Percentiles rank a stretch among this genome's conserved stretches.
phyloP scores from a whole-genome alignment of 2,888 invertebrate genomes.

The Agonum fuliginosum region DNA sequence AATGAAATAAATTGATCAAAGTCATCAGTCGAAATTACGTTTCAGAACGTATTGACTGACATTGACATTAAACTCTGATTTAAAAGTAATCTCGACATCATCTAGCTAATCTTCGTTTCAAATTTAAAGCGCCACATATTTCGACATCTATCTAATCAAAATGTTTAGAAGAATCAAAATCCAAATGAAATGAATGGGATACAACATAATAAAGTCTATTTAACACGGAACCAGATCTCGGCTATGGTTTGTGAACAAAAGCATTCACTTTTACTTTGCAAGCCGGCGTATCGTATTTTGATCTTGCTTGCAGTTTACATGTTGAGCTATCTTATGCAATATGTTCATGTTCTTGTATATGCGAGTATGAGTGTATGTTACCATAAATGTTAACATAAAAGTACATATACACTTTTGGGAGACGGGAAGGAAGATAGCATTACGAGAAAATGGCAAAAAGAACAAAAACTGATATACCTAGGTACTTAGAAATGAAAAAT shows the following conservation, averaged over 20 bases:
- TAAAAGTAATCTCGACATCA: constrained; percentile 19
- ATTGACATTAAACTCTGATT: constrained; percentile 11
- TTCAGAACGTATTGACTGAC: constrained; percentile 18
- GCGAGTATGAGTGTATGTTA: not conserved
- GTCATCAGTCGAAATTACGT: constrained; percentile 10
- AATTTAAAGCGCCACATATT: not conserved
- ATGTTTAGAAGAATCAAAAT: not conserved
- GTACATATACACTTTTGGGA: constrained; percentile 18
- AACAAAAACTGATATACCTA: not conserved
- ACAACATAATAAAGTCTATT: constrained; percentile 17
- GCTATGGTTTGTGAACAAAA: constrained; percentile 45
- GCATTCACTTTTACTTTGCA: constrained; percentile 52
- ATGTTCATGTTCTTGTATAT: constrained; percentile 9
- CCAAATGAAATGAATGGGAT: not conserved
- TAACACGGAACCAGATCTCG: constrained; percentile 39
- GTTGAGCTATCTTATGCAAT: constrained; percentile 35
- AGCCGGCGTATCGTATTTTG: constrained; percentile 28
- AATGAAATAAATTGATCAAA: constrained; percentile 9
- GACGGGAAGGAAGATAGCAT: not conserved
- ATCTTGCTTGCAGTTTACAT: constrained; percentile 35
- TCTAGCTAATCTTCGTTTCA: constrained; percentile 9
- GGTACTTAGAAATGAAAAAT: no score
- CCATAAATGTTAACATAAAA: constrained; percentile 23
- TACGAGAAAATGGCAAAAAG: not conserved
- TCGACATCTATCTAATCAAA: constrained; percentile 22